Conservation (phyloP, 2,888 invertebrate genomes). For the Synanthedon vespiformis region DNA sequence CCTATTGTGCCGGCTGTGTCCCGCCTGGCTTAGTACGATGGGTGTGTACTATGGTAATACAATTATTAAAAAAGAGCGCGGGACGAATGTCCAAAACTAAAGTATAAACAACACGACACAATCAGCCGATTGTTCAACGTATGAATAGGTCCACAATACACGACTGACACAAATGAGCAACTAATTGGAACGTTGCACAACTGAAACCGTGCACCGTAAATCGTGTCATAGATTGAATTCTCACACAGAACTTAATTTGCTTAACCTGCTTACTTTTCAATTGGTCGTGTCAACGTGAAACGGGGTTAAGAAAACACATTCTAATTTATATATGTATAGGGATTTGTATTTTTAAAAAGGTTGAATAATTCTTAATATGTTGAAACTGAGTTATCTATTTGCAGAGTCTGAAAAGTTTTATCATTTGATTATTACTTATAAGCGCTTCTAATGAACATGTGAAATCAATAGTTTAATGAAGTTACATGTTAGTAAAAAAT, state of each 20-base stretch:
- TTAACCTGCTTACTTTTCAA: slow-evolving; percentile 9
- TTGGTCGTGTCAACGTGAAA: slow-evolving; percentile 3
- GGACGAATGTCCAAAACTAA: slow-evolving; percentile 36
- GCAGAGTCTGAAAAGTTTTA: too few species aligned
- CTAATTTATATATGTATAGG: too few species aligned
- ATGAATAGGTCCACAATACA: slow-evolving; percentile 56
- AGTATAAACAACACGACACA: slow-evolving; percentile 35
- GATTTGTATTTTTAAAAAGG: too few species aligned
- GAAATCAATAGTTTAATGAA: too few species aligned
- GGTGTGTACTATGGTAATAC: slow-evolving; percentile 57
- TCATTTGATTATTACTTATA: too few species aligned
- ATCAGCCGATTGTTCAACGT: slow-evolving; percentile 48
- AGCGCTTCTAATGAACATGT: too few species aligned
- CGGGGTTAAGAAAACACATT: not conserved
- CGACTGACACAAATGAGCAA: slow-evolving; percentile 62
- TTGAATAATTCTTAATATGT: too few species aligned
- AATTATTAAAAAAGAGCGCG: slow-evolving; percentile 9
- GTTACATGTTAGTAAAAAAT: too few species aligned
- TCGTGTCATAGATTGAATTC: slow-evolving; percentile 33
- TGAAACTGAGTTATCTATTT: too few species aligned
- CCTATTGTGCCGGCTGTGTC: slow-evolving; percentile 42
- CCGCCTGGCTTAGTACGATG: slow-evolving; percentile 59
- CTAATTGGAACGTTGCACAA: slow-evolving; percentile 64
- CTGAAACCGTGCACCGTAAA: slow-evolving; percentile 37
- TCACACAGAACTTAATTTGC: slow-evolving; percentile 14